Conservation (phyloP, 2,113 vertebrate species). For the Brachyistius frenatus region DNA sequence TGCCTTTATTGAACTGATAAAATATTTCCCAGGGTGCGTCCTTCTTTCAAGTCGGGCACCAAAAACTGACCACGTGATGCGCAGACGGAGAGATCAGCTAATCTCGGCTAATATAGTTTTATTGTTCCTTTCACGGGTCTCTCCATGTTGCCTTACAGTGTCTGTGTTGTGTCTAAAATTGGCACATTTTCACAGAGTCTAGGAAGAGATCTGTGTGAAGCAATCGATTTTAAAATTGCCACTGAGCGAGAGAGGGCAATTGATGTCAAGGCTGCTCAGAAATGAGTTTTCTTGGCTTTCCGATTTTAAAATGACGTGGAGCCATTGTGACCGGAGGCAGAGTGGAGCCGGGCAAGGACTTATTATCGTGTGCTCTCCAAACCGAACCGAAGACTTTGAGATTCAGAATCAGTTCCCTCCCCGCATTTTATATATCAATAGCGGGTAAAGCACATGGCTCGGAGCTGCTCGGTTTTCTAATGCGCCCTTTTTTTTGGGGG, state of each 20-base stretch:
- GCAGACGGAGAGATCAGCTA: constrained; percentile 35
- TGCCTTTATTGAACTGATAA: background rate
- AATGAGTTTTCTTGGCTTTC: constrained; percentile 79
- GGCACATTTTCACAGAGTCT: constrained; percentile 56
- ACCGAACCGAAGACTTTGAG: constrained; percentile 47
- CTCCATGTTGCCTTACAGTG: constrained; percentile 45
- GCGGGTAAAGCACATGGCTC: constrained; percentile 31
- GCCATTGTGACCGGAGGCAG: constrained; percentile 71
- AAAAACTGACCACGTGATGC: background rate
- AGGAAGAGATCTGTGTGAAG: constrained; percentile 51
- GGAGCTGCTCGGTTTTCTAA: constrained; percentile 35
- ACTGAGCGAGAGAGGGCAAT: constrained; percentile 69
- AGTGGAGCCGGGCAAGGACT: constrained; percentile 53
- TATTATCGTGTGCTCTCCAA: constrained; percentile 53
- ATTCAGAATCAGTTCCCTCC: constrained; percentile 44
- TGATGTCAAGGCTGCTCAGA: constrained; percentile 80
- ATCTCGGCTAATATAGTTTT: constrained; percentile 41
- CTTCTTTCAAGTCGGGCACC: background rate
- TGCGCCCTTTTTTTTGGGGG: constrained; percentile 36
- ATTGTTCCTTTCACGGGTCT: constrained; percentile 40
- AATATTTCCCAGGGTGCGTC: constrained; percentile 5
- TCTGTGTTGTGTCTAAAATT: constrained; percentile 64
- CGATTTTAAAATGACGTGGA: constrained; percentile 66
- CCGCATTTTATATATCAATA: background rate
- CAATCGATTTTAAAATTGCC: constrained; percentile 77